phyloP scores from a whole-genome alignment of 1,140 invertebrate genomes.

The Chionoecetes opilio region DNA sequence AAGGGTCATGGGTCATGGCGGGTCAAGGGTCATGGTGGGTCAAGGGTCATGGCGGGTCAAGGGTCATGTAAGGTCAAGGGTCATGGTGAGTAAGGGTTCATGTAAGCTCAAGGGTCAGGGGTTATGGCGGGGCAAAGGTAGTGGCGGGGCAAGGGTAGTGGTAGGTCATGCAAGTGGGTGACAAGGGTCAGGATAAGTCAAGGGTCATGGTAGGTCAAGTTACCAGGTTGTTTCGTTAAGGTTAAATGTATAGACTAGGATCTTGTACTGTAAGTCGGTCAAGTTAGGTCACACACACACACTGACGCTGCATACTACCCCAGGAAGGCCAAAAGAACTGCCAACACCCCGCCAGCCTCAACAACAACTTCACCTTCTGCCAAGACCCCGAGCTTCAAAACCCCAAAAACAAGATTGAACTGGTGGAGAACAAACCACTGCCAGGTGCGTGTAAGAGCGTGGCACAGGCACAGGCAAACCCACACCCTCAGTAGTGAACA shows the following conservation, averaged over 20 bases:
- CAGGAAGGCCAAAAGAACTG: not conserved
- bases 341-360: not conserved
- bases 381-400: not conserved
- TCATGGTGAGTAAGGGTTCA: too few relatives aligned
- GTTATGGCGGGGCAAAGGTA: too few relatives aligned
- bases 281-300: constrained; percentile 43
- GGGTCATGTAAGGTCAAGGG: too few relatives aligned
- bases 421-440: not conserved
- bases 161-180: too few relatives aligned
- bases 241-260: not conserved
- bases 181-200: too few relatives aligned
- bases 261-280: not conserved
- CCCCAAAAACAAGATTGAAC: not conserved
- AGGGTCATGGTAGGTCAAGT: constrained; percentile 4
- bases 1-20: too few relatives aligned
- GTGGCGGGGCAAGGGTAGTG: too few relatives aligned
- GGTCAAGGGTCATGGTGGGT: too few relatives aligned
- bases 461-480: too few relatives aligned
- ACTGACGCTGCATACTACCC: not conserved
- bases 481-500: not conserved
- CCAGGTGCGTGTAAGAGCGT: constrained; percentile 29
- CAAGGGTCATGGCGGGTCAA: too few relatives aligned
- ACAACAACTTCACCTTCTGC: not conserved
- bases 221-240: too few relatives aligned
- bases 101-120: too few relatives aligned